Base-by-base conservation (phyloP, 1,140 invertebrate genomes). In the Tyrophagus putrescentiae region DNA sequence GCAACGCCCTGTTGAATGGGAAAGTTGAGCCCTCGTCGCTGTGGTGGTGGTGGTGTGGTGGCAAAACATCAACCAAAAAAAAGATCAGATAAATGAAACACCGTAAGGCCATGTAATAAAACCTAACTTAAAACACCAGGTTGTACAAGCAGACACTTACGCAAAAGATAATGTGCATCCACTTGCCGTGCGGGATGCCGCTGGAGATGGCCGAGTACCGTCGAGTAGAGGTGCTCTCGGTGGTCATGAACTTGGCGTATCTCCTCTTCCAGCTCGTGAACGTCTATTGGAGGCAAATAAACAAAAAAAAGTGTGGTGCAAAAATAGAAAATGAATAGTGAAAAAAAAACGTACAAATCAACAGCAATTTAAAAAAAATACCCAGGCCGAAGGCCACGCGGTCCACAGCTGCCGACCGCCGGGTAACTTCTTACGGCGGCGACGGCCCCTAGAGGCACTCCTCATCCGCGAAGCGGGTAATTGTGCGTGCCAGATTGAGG, bases 361-460 rank as follows among this genome's bases (percentile, higher is more conserved):
- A 36, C 42, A n/a, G n/a, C n/a, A n/a, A n/a, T n/a, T n/a, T n/a
- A n/a, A n/a, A n/a, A n/a, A n/a, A n/a, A n/a, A n/a, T 28, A 21
- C 66, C 67, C 70, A 80, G 98, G 59, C 95, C 95, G 76, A 96
- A 99, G 72, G 3, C 90, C 93, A 70, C 95, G 75, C 0, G 95
- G 95, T 0, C 95, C 94, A 76, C 94, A 98, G 0, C 92, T 94
- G 0, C 95, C 95, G 2, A 98, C 89, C 23, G 95, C 95, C n/a
- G n/a, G n/a, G 77, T 98, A 98, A 67, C 96, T 90, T 60, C 80
- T 75, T 39, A 96, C 72, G 4, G 84, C 78, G 50, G 79, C 73
- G 41, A 85, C 77, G 1, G 87, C 86, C 34, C 76, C 57, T 83
- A 76, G 69, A 87, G 6, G 34, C 34, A 61, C 21, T 27, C 34